phyloP scores from a whole-genome alignment of 2,797 vertebrate species.

The Huso huso region DNA sequence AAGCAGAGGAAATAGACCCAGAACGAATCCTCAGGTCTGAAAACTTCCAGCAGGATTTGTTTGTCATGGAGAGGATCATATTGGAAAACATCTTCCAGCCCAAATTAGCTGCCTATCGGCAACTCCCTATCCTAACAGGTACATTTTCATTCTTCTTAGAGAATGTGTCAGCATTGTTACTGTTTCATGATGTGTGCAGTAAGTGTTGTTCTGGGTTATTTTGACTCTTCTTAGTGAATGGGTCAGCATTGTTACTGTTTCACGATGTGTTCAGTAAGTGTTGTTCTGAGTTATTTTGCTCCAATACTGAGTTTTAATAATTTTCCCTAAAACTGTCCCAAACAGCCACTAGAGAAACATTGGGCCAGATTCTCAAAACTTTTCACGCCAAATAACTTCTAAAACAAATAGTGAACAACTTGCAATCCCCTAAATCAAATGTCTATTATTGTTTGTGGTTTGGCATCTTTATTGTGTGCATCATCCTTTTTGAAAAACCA shows the following conservation, averaged over 20 bases:
- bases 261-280: neutral
- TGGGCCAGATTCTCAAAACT: too few species aligned
- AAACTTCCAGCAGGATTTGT: constrained; percentile 61
- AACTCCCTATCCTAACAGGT: constrained; percentile 66
- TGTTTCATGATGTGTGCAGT: neutral
- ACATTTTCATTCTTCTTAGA: neutral
- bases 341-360: too few species aligned
- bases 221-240: neutral
- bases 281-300: neutral
- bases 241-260: too few species aligned
- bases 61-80: constrained; percentile 73
- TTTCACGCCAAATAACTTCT: too few species aligned
- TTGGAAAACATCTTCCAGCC: constrained; percentile 71
- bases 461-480: too few species aligned
- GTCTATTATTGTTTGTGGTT: too few species aligned
- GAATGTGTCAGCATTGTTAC: too few species aligned
- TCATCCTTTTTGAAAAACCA: too few species aligned
- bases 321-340: too few species aligned
- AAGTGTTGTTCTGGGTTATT: neutral
- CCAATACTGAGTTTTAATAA: too few species aligned
- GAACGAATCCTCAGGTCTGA: constrained; percentile 58
- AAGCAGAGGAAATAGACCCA: constrained; percentile 41
- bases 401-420: too few species aligned
- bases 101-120: constrained; percentile 72
- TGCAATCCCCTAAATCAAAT: too few species aligned